Evolutionary conservation across 2,113 vertebrate genomes (phyloP).

Genomic region (Phalacrocorax pelagicus): DNA sequence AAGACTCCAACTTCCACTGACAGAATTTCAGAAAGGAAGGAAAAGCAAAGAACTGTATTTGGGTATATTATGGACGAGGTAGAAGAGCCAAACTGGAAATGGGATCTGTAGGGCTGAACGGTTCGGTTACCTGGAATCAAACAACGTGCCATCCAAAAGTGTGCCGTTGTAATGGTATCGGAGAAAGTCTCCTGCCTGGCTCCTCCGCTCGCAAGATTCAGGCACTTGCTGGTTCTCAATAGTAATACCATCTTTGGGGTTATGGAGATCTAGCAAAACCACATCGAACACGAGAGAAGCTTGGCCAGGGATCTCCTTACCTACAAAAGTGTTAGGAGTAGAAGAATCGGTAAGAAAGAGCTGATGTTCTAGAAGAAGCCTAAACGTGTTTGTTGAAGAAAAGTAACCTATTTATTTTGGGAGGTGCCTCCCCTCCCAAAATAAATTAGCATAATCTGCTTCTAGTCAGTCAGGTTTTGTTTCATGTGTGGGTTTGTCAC

Average conservation of each 20-base stretch:
- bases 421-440: background rate
- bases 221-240: conserved; percentile 83
- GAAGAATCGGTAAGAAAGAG: background rate
- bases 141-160: conserved; percentile 90
- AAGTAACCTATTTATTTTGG: too few relatives aligned
- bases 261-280: conserved; percentile 91
- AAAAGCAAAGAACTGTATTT: background rate
- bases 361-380: background rate
- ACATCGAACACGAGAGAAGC: conserved; percentile 97
- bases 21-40: background rate
- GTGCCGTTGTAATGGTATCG: conserved; percentile 97
- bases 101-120: background rate
- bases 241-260: conserved; percentile 89
- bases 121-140: conserved; percentile 90
- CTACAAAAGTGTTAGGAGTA: conserved; percentile 58
- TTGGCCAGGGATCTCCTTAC: conserved; percentile 94
- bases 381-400: background rate
- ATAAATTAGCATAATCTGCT: background rate
- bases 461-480: background rate
- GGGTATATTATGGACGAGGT: background rate
- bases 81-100: background rate
- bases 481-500: background rate
- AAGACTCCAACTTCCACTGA: background rate
- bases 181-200: conserved; percentile 87
- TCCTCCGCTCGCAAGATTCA: conserved; percentile 81